These are phyloP conservation scores for Drosophila algonquin DNA, from an alignment of 2,888 invertebrate genomes.

Conservation along the genomic window DNA sequence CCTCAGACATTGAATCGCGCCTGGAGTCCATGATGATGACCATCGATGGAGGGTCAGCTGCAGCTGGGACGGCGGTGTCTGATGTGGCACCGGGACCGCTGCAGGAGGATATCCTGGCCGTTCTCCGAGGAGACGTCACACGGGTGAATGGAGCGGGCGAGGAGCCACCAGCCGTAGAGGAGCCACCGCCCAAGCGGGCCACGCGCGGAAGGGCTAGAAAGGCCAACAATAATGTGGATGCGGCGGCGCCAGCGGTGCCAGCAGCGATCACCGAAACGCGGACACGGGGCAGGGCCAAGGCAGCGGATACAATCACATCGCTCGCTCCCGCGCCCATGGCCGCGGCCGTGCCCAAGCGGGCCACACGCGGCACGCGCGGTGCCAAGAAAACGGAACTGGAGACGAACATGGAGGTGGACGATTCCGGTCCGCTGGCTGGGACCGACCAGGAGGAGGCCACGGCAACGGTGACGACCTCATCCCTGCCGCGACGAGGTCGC, in stretches of 20 bases:
- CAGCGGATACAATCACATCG: slow-evolving; percentile 15
- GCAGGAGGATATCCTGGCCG: slow-evolving; percentile 82
- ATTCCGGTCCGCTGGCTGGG: slow-evolving; percentile 36
- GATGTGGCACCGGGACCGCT: slow-evolving; percentile 57
- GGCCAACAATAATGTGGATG: slow-evolving; percentile 34
- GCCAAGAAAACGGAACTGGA: slow-evolving; percentile 47
- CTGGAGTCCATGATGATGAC: slow-evolving; percentile 84
- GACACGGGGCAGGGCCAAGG: slow-evolving; percentile 59
- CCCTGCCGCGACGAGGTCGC: slow-evolving; percentile 77
- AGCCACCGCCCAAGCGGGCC: slow-evolving; percentile 56
- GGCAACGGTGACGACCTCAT: slow-evolving; percentile 12
- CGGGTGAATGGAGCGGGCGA: slow-evolving; percentile 52
- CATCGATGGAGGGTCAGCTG: slow-evolving; percentile 57
- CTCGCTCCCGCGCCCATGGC: slow-evolving; percentile 20
- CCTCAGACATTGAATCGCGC: slow-evolving; percentile 83
- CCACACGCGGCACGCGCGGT: slow-evolving; percentile 38
- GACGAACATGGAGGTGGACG: slow-evolving; percentile 52
- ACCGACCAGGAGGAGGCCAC: slow-evolving; percentile 5
- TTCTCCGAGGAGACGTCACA: slow-evolving; percentile 74
- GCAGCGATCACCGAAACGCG: slow-evolving; percentile 49
- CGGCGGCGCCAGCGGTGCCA: slow-evolving; percentile 31
- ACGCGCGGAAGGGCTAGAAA: slow-evolving; percentile 73
- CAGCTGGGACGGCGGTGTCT: slow-evolving; percentile 29
- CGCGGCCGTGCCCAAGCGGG: slow-evolving; percentile 23
- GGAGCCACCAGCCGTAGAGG: slow-evolving; percentile 13